phyloP scores from a whole-genome alignment of 2,888 invertebrate species.

The Camptogramma bilineatum region DNA sequence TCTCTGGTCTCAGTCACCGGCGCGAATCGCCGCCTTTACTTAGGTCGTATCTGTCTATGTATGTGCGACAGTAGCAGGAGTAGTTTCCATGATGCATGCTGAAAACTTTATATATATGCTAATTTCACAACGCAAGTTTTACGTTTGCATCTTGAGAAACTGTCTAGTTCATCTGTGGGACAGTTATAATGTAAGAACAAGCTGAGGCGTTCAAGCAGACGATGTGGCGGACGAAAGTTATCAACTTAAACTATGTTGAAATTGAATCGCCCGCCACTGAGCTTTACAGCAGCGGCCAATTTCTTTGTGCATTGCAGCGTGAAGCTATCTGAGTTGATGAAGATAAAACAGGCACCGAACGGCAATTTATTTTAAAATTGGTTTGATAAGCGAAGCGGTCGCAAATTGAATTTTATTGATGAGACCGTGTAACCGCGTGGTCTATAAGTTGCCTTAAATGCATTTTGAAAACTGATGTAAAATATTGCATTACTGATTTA shows the following conservation, averaged over 20 bases:
- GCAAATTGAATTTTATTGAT: constrained; percentile 23
- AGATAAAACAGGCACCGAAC: constrained; percentile 31
- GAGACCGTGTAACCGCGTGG: not conserved
- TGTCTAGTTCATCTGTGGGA: constrained; percentile 19
- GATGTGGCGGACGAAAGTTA: constrained; percentile 38
- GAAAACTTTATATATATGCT: constrained; percentile 39
- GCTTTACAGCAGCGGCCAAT: constrained; percentile 41
- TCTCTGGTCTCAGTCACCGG: no score
- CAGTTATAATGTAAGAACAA: constrained; percentile 36
- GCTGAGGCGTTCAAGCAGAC: constrained; percentile 35
- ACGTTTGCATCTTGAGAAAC: constrained; percentile 32
- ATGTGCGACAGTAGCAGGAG: constrained; percentile 14
- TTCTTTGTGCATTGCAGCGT: constrained; percentile 42
- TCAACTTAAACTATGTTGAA: constrained; percentile 36
- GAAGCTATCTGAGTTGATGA: constrained; percentile 39
- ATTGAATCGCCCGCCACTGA: constrained; percentile 38
- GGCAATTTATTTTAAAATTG: constrained; percentile 35
- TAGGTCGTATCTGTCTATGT: not conserved
- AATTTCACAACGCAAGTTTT: constrained; percentile 41
- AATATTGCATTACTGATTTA: not conserved
- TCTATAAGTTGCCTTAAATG: constrained; percentile 4
- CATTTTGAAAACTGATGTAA: not conserved
- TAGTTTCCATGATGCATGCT: constrained; percentile 28
- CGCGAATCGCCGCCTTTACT: no score
- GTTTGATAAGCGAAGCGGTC: constrained; percentile 24